Base-by-base conservation (phyloP, 2,888 invertebrate genomes). In the Cerastoderma edule region DNA sequence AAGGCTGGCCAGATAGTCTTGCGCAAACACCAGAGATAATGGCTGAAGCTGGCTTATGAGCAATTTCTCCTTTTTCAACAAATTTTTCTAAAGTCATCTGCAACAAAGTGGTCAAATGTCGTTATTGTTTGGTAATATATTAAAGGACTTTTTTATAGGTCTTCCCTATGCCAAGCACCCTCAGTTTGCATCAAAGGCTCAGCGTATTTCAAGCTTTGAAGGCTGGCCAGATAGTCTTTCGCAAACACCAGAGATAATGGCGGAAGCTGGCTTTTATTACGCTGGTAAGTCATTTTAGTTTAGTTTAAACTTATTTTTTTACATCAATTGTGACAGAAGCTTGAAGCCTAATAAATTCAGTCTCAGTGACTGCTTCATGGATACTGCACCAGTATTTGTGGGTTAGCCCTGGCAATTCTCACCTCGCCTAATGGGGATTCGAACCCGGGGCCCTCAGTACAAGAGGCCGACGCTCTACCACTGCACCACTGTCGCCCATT, bases 211-310 rank as follows among this genome's bases (percentile, higher is more conserved):
- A 10, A 81, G 83, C 28, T 88, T 74, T 63, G 72, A 54, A 32
- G 74, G 74, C 22, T 98, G 98, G 98, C 97, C 97, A 0, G 95
- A 95, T 68, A 94, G 95, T 66, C 94, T 96, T 93, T 95, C 95
- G 76, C 96, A 97, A 89, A 95, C 95, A 80, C 96, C 97, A 0
- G 95, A 95, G 69, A 95, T 95, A 69, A 93, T 98, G 67, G 96
- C 96, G 19, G 96, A 96, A 83, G 97, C 98, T 54, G 98, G 98
- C 27, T 98, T 98, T 93, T 98, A 95, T 91, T 98, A 97, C 89
- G 96, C 96, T 4, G 97, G 97, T 80, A 32, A 35, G 33, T 16
- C n/a, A 48, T 48, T 48, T 5, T 48, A n/a, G n/a, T n/a, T n/a
- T n/a, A n/a, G n/a, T n/a, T n/a, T n/a, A n/a, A n/a, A n/a, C n/a